Base-by-base conservation (phyloP, 2,888 invertebrate species). In the Peribatodes rhomboidaria region DNA sequence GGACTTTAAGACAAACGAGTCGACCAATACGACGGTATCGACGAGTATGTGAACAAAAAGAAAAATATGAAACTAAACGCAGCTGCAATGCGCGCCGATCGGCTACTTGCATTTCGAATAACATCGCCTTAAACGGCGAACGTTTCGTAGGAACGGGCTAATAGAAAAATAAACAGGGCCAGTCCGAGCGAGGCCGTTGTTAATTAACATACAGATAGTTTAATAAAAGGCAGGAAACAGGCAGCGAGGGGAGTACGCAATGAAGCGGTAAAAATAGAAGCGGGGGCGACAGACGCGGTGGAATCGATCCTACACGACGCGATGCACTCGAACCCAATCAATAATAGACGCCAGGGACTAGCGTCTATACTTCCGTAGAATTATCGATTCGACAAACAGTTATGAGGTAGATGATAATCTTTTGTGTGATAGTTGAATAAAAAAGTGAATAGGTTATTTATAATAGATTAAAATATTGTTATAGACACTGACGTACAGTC, bases 121-220 rank as follows among this genome's bases (percentile, higher is more conserved):
- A 69, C 70, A 78, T 77, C 74, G 79, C 78, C 81, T 84, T 84
- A 85, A 83, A 85, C 76, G 79, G 83, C 79, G 69, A 83, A 83
- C 81, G 84, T 84, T 88, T 83, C 79, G 78, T 81, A 82, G 82
- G 82, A 83, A 78, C 80, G 66, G 77, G 84, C 86, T 88, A 87
- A 89, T 86, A 88, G 88, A 86, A 87, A 90, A 86, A 87, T 88
- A 90, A 90, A 90, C 87, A 91, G 78, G 82, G 78, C 73, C 81
- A 80, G 81, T 81, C 80, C 72, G 76, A 81, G 76, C 86, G 89
- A 89, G 88, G 91, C 87, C 89, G 88, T 85, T 91, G 87, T 90
- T 92, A 93, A 93, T 93, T 92, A 92, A 91, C 92, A 92, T 92
- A 91, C 88, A 90, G 88, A 92, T 92, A 92, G 90, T 92, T 92